Evolutionary conservation across 1,140 invertebrate genomes (phyloP), one percentile per base, ranked within the genome.

Genomic region (Bombus turneri): DNA sequence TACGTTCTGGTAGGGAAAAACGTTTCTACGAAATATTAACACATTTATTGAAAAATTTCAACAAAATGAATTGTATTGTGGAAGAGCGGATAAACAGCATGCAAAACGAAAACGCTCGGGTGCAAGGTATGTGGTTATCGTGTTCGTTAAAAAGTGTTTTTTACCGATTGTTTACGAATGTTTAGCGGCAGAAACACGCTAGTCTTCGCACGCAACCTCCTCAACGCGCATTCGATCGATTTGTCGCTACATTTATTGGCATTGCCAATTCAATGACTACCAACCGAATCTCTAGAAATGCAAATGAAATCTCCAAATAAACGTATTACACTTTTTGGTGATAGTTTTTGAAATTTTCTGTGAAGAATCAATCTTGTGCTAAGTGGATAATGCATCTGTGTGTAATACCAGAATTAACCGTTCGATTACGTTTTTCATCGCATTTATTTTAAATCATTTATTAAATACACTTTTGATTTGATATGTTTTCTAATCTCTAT

Each of bases 21-120:
- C 86, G 59, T 68, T 87, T 88, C 73, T 90, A 90, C 83, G 83
- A 86, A 87, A 90, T 90, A 86, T 66, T 77, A 69, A 79, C 47
- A 87, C 41, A 66, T 76, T 71, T 78, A 81, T 59, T n/a, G 31
- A 47, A 83, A 59, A 53, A 57, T 69, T 71, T 31, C 25, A 62
- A 62, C n/a, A 74, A 81, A 66, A 91, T 88, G 57, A 78, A 31
- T 81, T 71, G 74, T 79, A 34, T 69, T 43, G 74, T 69, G n/a
- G 69, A 85, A 59, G 71, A 78, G 4, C 81, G 34, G 25, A 34
- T 66, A 64, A 85, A 43, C 64, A 53, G 53, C 39, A 62, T 76
- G 18, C 82, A 87, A 68, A n/a, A 77, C 68, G 71, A 87, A 37
- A 62, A 71, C 25, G 75, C 80, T 69, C 53, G 39, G 62, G 34